A percentile compares a stretch with the other conserved stretches of the same genome.
phyloP scores from a whole-genome alignment of 2,113 vertebrate genomes.

The Centropus unirufus region DNA sequence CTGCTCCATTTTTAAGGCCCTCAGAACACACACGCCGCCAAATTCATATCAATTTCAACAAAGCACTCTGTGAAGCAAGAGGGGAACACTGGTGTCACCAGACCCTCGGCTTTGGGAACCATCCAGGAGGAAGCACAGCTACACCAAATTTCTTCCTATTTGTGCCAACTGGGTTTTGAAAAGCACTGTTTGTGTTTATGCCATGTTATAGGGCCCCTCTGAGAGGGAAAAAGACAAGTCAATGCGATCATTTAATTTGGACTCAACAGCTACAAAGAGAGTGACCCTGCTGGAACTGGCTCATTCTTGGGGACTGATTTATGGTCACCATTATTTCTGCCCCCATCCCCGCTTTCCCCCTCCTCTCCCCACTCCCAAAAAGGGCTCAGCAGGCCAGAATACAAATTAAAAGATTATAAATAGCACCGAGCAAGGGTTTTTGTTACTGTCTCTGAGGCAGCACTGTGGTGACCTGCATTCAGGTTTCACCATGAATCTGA shows the following conservation, averaged over 20 bases:
- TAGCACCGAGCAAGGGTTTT: background rate
- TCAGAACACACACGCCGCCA: background rate
- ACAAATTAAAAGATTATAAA: slow-evolving; percentile 53
- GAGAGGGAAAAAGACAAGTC: slow-evolving; percentile 20
- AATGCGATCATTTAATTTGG: background rate
- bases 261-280: slow-evolving; percentile 20
- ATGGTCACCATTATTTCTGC: slow-evolving; percentile 28
- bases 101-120: background rate
- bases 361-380: background rate
- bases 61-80: background rate
- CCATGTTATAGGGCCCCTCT: background rate
- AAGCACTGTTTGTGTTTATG: background rate
- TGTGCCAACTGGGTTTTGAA: background rate
- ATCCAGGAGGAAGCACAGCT: background rate
- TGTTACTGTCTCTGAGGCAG: slow-evolving; percentile 13
- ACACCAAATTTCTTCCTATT: background rate
- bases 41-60: background rate
- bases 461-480: background rate
- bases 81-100: background rate
- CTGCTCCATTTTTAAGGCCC: background rate
- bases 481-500: background rate
- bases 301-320: slow-evolving; percentile 29
- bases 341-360: background rate
- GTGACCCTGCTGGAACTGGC: background rate
- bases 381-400: slow-evolving; percentile 12